Base-by-base conservation (phyloP, 2,888 invertebrate genomes). In the Idaea dimidiata region DNA sequence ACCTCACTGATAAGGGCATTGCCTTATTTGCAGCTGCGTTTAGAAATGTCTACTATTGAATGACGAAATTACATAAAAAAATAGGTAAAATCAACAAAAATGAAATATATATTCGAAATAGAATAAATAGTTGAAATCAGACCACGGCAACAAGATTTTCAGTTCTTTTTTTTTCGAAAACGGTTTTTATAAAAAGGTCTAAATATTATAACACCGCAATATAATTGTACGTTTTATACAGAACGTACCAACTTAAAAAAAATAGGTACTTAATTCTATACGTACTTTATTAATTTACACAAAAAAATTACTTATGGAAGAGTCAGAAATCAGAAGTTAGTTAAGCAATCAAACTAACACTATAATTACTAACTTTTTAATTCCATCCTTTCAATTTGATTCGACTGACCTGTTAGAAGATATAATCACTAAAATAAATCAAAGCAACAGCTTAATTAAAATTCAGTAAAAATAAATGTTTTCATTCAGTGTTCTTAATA, bases 1-100 rank as follows among this genome's bases (percentile, higher is more conserved):
- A 81, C 76, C 75, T 78, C 57, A 65, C 59, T 68, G 83, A 86
- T 86, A 84, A 83, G 76, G 71, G 14, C 17, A 18, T 56, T 16
- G 56, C 56, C 14, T 56, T 56, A 17, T 56, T 56, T 56, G 56
- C 56, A 56, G 18, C 17, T 56, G 56, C 18, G 14, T 56, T 54
- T n/a, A 43, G 54, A 54, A 17, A 16, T 56, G 18, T 56, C 17
- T 56, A 6, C n/a, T n/a, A n/a, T n/a, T n/a, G n/a, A n/a, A 18
- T 17, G 18, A 18, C 14, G n/a, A n/a, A n/a, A 32, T 43, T 3
- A 43, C 43, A 43, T 43, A 43, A 43, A 43, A 14, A 43, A 43
- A 43, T 43, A 43, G 10, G 43, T 43, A 14, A 43, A 43, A 10
- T 43, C 43, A 43, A 14, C 14, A 14, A 7, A 10, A 43, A 43